Evolutionary conservation across 53 echinoderm and acorn worm species (phyloP).

Genomic region (Apostichopus leukothele): DNA sequence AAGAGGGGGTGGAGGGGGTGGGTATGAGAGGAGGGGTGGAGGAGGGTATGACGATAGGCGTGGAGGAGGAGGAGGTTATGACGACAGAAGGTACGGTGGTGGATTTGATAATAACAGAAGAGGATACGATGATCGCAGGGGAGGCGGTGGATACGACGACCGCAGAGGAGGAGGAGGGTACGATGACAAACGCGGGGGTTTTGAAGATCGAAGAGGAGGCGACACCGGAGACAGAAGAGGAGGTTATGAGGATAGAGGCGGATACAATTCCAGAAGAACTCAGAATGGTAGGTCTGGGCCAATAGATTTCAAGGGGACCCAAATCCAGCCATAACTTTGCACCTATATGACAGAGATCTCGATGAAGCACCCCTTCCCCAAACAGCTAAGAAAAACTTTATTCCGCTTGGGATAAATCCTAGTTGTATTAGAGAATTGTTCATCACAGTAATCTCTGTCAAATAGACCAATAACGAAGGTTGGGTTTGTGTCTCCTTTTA

Average conservation of each 20-base stretch:
- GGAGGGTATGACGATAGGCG: slow-evolving; percentile 24
- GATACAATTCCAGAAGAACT: neutral
- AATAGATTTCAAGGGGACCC: no score
- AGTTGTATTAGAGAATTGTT: no score
- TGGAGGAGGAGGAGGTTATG: slow-evolving; percentile 48
- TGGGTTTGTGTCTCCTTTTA: no score
- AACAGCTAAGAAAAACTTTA: no score
- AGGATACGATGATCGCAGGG: slow-evolving; percentile 38
- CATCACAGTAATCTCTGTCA: no score
- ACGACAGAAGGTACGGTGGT: slow-evolving; percentile 51
- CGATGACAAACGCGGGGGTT: slow-evolving; percentile 47
- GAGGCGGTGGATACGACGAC: slow-evolving; percentile 54
- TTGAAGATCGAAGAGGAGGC: slow-evolving; percentile 36
- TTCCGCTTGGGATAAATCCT: no score
- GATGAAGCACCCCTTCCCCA: no score
- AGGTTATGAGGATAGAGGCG: slow-evolving; percentile 30
- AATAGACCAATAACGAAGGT: no score
- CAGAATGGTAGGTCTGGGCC: neutral
- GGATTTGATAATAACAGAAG: slow-evolving; percentile 49
- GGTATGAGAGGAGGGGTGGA: slow-evolving; percentile 44
- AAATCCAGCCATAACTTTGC: no score
- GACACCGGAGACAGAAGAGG: slow-evolving; percentile 21
- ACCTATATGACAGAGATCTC: no score
- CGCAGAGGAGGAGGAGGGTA: slow-evolving; percentile 48
- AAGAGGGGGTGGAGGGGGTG: slow-evolving; percentile 22